Conservation (phyloP, 37 sponge, comb jelly and placozoan species). For the Theonella swinhoei region DNA sequence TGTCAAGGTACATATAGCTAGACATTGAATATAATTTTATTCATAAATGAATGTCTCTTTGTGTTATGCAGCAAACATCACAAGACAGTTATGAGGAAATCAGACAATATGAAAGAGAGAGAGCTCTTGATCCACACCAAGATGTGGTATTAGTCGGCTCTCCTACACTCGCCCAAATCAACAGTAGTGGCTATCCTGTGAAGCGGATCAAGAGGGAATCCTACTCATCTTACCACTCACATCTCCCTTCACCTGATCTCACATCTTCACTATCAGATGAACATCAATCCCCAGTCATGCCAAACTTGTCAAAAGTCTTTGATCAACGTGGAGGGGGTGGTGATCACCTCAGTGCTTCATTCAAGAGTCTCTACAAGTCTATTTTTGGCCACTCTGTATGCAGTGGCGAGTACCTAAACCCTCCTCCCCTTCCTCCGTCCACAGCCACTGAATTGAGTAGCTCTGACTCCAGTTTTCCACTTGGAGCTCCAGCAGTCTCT, state of each 20-base stretch:
- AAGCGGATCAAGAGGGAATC: slow-evolving; percentile 18
- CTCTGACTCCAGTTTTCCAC: not conserved
- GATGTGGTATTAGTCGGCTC: too few species aligned
- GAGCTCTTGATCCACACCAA: too few species aligned
- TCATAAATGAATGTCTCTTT: too few species aligned
- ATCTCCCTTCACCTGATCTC: not conserved
- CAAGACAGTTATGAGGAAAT: too few species aligned
- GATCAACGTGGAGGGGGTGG: not conserved
- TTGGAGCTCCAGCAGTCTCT: slow-evolving; percentile 7
- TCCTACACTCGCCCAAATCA: slow-evolving; percentile 68
- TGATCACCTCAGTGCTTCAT: slow-evolving; percentile 70
- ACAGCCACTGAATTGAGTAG: not conserved
- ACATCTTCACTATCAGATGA: not conserved
- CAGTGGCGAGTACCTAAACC: slow-evolving; percentile 17
- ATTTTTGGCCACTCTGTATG: slow-evolving; percentile 45
- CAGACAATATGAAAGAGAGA: too few species aligned
- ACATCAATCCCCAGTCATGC: not conserved
- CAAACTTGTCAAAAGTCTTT: not conserved
- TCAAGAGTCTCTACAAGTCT: slow-evolving; percentile 70
- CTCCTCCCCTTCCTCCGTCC: not conserved
- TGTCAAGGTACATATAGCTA: too few species aligned
- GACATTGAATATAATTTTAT: too few species aligned
- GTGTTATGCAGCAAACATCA: too few species aligned
- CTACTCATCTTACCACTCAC: slow-evolving; percentile 1
- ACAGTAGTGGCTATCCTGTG: slow-evolving; percentile 11